Evolutionary conservation across 2,113 vertebrate genomes (phyloP).

Genomic region (Epinephelus fuscoguttatus): DNA sequence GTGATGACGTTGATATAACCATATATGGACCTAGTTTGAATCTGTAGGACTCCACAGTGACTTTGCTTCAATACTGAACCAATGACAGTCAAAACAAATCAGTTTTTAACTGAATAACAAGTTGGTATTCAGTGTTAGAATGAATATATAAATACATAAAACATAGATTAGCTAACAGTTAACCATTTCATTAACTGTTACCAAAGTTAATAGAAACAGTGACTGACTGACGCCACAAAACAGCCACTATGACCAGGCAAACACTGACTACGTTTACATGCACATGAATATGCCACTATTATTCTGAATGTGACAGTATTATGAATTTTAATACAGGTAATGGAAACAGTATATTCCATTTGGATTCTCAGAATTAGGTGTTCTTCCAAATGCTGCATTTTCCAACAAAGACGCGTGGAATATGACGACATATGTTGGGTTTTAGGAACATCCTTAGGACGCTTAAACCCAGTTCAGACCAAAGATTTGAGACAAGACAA

Average conservation of each 20-base stretch:
- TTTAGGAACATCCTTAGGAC: no score
- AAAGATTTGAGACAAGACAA: no score
- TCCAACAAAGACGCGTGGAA: no score
- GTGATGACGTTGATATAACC: background rate
- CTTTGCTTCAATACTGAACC: background rate
- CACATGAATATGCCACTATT: no score
- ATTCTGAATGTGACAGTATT: no score
- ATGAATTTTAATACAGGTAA: no score
- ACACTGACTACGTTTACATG: background rate
- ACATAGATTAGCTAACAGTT: background rate
- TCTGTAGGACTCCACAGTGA: background rate
- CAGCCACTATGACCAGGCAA: background rate
- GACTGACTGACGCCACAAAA: slow-evolving; percentile 1
- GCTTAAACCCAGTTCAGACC: no score
- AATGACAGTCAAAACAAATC: background rate
- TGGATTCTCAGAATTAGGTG: no score
- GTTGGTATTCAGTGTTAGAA: background rate
- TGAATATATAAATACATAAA: background rate
- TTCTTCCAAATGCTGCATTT: no score
- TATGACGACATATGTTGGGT: no score
- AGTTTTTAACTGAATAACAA: no score
- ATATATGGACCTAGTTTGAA: slow-evolving; percentile 15
- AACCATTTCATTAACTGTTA: slow-evolving; percentile 47
- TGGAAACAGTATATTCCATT: no score
- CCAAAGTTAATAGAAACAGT: slow-evolving; percentile 54